These are phyloP conservation scores for Rutpela maculata DNA, from an alignment of 2,888 invertebrate genomes.

Conservation along the genomic window DNA sequence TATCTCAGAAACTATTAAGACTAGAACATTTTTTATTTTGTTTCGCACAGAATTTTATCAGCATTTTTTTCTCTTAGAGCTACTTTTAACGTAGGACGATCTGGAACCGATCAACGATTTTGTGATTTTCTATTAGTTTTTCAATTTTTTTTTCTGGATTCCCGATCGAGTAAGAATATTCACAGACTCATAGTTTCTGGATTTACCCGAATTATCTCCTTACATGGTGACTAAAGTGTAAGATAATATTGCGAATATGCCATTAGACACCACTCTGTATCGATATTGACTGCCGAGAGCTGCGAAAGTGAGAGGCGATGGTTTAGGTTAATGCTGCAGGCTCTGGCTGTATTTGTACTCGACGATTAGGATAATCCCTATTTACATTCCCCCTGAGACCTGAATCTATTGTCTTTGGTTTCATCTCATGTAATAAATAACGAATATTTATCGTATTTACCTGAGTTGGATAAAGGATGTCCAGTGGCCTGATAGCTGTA, in stretches of 20 bases:
- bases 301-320: neutral
- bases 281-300: neutral
- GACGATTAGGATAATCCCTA: constrained; percentile 28
- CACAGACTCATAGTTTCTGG: no score
- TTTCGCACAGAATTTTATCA: no score
- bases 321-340: constrained; percentile 10
- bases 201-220: no score
- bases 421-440: constrained; percentile 23
- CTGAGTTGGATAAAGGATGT: constrained; percentile 23
- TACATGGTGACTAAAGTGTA: no score
- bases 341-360: constrained; percentile 8
- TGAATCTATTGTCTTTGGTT: neutral
- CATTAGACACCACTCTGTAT: constrained; percentile 16
- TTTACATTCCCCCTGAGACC: constrained; percentile 4
- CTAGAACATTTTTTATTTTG: no score
- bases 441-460: constrained; percentile 13
- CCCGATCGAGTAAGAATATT: no score
- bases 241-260: neutral
- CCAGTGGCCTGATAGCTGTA: constrained; percentile 20
- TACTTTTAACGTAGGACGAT: no score
- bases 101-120: no score
- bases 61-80: no score
- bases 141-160: no score
- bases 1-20: no score
- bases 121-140: no score